Base-by-base conservation (phyloP, 2,797 vertebrate species). In the Emys orbicularis region DNA sequence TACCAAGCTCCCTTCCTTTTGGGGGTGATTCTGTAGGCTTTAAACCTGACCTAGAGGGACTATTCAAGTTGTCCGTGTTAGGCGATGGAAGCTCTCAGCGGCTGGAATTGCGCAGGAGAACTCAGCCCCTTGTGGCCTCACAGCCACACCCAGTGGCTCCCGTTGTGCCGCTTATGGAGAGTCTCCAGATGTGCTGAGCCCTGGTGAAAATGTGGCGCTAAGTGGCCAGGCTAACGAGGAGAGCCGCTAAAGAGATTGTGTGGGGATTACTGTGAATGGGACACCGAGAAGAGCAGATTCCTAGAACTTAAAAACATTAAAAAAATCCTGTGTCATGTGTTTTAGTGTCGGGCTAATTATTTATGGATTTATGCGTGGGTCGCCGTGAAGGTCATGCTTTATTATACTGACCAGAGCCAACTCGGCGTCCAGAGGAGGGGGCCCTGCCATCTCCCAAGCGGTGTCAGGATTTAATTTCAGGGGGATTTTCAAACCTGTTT, bases 341-440 rank as follows among this genome's bases (percentile, higher is more conserved):
- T 92, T 90, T 93, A 92, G 94, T 4, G 52, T 93, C 95, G 93
- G 94, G 90, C 97, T 97, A 89, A 93, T 97, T 96, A 96, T 89
- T 95, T 90, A 86, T 94, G 96, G 95, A 97, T 97, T 97, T 96
- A 96, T 95, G 93, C 84, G 79, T 86, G 37, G 93, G 97, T 97
- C 95, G 94, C 86, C 1, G 19, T 97, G 97, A 98, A 97, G 97
- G 97, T 96, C 97, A 80, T 57, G 54, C 34, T 81, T 87, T 79
- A 83, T 94, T 86, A 84, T 61, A 44, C 54, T 34, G 47, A 68
- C 21, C 2, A 11, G 90, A 87, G 74, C 72, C 84, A 89, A 68
- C 57, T 61, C 80, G 6, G 68, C 4, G 81, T 44, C 83, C 37
- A 1, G 49, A 52, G 49, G 76, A 84, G 74, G 31, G 37, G 91